Evolutionary conservation across 2,797 vertebrate genomes (phyloP).

Genomic region (Takifugu rubripes): DNA sequence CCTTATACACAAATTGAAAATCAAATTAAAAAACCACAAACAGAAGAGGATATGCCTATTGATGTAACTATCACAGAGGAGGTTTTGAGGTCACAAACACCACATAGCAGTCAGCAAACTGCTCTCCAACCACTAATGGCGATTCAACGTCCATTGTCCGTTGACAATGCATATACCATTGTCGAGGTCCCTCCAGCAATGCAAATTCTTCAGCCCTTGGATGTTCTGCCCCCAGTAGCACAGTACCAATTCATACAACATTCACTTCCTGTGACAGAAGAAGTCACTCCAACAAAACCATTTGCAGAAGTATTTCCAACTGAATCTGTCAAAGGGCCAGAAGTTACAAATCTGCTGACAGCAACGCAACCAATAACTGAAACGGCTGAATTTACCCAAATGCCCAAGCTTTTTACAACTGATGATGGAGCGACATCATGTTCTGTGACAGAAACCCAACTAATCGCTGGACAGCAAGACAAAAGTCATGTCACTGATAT

Average conservation of each 20-base stretch:
- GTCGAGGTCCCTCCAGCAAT: conserved; percentile 14
- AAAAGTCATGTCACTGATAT: conserved; percentile 20
- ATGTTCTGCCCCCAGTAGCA: conserved; percentile 17
- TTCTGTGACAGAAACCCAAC: conserved; percentile 32
- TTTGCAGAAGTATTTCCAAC: conserved; percentile 30
- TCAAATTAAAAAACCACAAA: conserved; percentile 30
- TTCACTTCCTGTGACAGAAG: conserved; percentile 18
- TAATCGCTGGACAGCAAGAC: conserved; percentile 36
- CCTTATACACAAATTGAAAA: conserved; percentile 20
- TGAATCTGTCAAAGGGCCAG: conserved; percentile 34
- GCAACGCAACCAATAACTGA: no score
- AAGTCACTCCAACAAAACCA: conserved; percentile 13
- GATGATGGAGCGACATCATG: conserved; percentile 16
- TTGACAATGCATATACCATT: conserved; percentile 15
- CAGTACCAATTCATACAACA: conserved; percentile 26
- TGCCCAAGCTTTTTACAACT: conserved; percentile 11
- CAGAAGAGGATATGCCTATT: conserved; percentile 23
- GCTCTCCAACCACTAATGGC: conserved; percentile 16
- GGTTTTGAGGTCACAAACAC: conserved; percentile 18
- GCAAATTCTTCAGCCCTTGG: conserved; percentile 29
- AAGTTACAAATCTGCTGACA: conserved; percentile 9
- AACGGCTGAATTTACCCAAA: background rate
- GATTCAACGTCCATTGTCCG: conserved; percentile 32
- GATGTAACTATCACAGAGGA: conserved; percentile 23
- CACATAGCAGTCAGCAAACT: conserved; percentile 23